A percentile compares a stretch with the other conserved stretches of the same genome.
Evolutionary conservation across 2,113 vertebrate species (phyloP).

Genomic region (Rhea americana): DNA sequence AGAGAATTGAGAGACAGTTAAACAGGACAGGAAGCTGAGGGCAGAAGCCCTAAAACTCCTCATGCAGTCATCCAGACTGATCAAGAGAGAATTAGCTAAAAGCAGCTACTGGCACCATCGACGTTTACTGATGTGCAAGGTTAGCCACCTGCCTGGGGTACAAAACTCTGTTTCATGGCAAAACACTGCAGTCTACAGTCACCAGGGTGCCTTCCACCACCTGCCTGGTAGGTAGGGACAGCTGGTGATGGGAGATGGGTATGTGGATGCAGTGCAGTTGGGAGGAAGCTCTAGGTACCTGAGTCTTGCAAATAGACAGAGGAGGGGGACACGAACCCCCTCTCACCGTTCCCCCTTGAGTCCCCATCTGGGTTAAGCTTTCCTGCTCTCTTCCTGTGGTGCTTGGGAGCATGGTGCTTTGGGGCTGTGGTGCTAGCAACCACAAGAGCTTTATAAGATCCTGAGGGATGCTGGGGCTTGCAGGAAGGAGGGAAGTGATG

Average conservation of each 20-base stretch:
- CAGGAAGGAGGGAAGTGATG: neutral
- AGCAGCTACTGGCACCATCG: neutral
- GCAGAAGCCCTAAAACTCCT: neutral
- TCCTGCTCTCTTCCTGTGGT: neutral
- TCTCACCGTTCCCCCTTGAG: fast-evolving
- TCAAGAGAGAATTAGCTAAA: neutral
- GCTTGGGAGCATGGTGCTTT: neutral
- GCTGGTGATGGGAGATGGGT: neutral
- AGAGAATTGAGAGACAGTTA: neutral
- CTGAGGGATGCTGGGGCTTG: neutral
- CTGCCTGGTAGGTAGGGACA: neutral
- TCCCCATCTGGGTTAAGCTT: neutral
- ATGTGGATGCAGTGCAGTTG: neutral
- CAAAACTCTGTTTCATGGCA: neutral
- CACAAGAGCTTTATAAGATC: neutral
- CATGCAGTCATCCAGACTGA: neutral
- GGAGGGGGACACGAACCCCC: neutral
- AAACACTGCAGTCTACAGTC: neutral
- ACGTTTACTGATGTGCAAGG: neutral
- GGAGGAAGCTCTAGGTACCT: neutral
- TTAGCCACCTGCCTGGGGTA: neutral
- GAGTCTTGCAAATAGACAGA: neutral
- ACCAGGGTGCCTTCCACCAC: neutral
- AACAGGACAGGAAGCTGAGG: neutral
- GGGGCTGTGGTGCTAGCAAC: neutral